Evolutionary conservation across 1,140 invertebrate genomes (phyloP).

Genomic region (Drosophila ananassae): DNA sequence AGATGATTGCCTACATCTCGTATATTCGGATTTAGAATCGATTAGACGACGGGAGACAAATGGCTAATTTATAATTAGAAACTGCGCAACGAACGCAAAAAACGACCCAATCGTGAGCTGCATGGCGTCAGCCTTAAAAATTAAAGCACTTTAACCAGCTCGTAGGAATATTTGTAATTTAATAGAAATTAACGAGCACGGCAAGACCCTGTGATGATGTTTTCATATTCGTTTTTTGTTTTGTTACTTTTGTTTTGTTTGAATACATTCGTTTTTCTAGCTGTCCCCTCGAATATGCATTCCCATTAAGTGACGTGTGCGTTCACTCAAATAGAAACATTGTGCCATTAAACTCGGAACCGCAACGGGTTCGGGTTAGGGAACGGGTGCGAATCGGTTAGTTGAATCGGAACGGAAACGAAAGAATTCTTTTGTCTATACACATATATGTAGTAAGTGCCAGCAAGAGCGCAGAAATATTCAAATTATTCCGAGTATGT

Average conservation of each 20-base stretch:
- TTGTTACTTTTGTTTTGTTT: constrained; percentile 1
- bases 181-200: constrained; percentile 55
- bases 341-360: constrained; percentile 52
- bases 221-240: neutral
- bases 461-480: constrained; percentile 62
- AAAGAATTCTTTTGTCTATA: constrained; percentile 38
- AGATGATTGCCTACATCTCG: constrained; percentile 19
- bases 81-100: constrained; percentile 42
- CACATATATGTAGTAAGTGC: constrained; percentile 24
- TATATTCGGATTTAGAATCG: constrained; percentile 9
- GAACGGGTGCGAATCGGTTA: constrained; percentile 5
- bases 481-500: constrained; percentile 76
- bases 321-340: constrained; percentile 73
- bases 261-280: neutral
- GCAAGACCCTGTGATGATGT: constrained; percentile 14
- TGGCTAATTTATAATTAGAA: constrained; percentile 17
- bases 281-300: constrained; percentile 41
- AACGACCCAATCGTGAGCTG: constrained; percentile 18
- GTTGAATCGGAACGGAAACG: constrained; percentile 27
- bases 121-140: constrained; percentile 31
- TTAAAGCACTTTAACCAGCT: constrained; percentile 18
- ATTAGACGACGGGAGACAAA: constrained; percentile 11
- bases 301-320: constrained; percentile 73
- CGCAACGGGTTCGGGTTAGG: constrained; percentile 4
- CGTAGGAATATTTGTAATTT: constrained; percentile 47